Evolutionary conservation across 2,888 invertebrate species (phyloP).

Genomic region (Ochropleura plecta): DNA sequence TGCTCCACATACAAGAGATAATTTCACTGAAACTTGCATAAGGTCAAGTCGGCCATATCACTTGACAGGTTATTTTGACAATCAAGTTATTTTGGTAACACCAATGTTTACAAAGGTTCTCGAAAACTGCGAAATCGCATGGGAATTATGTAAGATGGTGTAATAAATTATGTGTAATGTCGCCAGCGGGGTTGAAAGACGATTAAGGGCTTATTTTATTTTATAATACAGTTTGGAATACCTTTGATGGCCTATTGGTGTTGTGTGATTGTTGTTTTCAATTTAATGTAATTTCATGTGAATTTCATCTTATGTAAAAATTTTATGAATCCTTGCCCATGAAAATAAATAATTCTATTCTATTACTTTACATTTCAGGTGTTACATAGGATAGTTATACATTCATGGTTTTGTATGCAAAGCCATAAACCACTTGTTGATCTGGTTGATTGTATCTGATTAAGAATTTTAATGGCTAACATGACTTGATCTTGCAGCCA

Average conservation of each 20-base stretch:
- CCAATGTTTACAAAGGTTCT: conserved; percentile 54
- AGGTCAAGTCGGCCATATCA: conserved; percentile 61
- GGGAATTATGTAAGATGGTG: conserved; percentile 44
- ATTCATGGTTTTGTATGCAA: neutral
- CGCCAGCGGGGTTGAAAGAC: conserved; percentile 20
- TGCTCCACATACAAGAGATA: conserved; percentile 63
- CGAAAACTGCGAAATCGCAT: conserved; percentile 34
- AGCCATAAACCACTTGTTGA: neutral
- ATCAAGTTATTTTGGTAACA: conserved; percentile 54
- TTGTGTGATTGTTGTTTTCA: too few relatives aligned
- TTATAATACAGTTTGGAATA: conserved; percentile 12
- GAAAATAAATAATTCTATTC: too few relatives aligned
- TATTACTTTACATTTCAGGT: neutral
- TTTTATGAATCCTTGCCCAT: neutral
- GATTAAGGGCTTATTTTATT: conserved; percentile 3
- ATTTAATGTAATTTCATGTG: too few relatives aligned
- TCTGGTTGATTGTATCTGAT: too few relatives aligned
- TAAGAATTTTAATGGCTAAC: too few relatives aligned
- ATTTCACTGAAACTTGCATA: conserved; percentile 67
- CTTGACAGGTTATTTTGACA: conserved; percentile 52
- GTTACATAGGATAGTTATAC: neutral
- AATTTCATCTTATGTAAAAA: too few relatives aligned
- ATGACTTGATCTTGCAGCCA: too few relatives aligned
- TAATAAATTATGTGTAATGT: conserved; percentile 49
- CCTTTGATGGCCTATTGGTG: conserved; percentile 2